Evolutionary conservation across 2,113 vertebrate species (phyloP), one percentile per base, ranked within the genome.

Genomic region (Stomatorhinus ivindoensis): DNA sequence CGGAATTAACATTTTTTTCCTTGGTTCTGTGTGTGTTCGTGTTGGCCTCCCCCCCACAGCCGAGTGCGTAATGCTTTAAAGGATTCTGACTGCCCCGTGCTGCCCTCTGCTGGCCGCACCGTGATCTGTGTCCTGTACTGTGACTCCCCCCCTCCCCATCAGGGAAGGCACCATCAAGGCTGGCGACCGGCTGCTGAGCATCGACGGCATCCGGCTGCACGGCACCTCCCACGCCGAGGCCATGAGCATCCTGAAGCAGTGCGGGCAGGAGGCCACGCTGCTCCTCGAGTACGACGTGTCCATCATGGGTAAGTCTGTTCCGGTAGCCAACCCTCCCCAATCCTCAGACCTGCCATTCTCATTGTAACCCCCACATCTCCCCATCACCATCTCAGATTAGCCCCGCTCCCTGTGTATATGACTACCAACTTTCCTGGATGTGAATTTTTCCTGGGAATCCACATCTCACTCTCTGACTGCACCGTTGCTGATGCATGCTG

Each of bases 201-300:
- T 99, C 87, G 98, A 99, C 84, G 98, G 98, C 86, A 99, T 99
- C 90, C 97, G 98, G 58, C 97, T 99, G 90, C 96, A 98, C 2
- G 98, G 98, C 93, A 97, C 96, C 42, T 97, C 97, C 2, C 97
- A 98, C 0, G 95, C 97, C 0, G 98, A 99, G 94, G 97, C 98
- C 93, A 98, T 98, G 97, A 97, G 97, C 92, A 98, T 99, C 93
- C 97, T 99, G 84, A 99, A 99, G 93, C 98, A 99, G 53, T 98
- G 98, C 0, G 98, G 98, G 0, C 98, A 99, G 94, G 98, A 99
- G 90, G 98, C 97, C 0, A 98, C 97, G 5, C 96, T 99, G 90
- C 96, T 99, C 92, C 93, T 99, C 0, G 98, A 99, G 95, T 99
- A 99, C 0, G 98, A 99, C 55, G 97, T 99, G 92, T 99, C 98